Evolutionary conservation across 2,888 invertebrate species (phyloP).

Genomic region (Drosophila birchii): DNA sequence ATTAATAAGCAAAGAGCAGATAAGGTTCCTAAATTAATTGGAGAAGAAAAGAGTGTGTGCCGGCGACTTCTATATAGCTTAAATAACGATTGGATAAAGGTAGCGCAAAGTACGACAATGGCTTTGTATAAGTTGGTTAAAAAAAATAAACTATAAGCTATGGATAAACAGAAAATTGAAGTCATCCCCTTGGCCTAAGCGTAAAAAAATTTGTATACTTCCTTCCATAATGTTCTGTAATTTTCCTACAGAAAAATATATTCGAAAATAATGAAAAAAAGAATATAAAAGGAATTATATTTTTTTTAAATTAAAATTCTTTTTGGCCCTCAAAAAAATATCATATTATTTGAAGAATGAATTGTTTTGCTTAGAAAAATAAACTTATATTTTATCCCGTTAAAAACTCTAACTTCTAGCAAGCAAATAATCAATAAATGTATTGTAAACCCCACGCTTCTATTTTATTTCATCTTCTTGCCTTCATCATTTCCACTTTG

Average conservation of each 20-base stretch:
- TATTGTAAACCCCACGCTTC: neutral
- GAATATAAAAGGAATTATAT: no score
- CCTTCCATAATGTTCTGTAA: neutral
- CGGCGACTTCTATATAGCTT: no score
- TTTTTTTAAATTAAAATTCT: no score
- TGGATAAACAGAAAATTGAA: accelerated
- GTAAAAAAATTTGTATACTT: conserved; percentile 6
- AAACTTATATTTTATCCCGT: neutral
- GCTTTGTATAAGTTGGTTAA: no score
- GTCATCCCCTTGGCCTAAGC: neutral
- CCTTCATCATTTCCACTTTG: neutral
- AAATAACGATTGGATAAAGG: no score
- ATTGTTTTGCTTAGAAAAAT: neutral
- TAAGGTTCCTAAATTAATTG: conserved; percentile 46
- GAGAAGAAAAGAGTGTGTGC: no score
- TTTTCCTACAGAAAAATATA: no score
- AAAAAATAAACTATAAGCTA: neutral
- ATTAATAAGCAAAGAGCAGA: neutral
- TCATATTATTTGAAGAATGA: neutral
- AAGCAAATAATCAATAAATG: neutral
- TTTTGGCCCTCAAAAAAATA: no score
- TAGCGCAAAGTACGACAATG: no score
- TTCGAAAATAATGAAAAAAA: no score
- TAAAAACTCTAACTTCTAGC: no score
- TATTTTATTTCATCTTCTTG: neutral